Percentiles rank a stretch among this genome's conserved stretches.
These are phyloP conservation scores for Nomada fabriciana DNA, from an alignment of 2,888 invertebrate genomes.

Conservation along the genomic window DNA sequence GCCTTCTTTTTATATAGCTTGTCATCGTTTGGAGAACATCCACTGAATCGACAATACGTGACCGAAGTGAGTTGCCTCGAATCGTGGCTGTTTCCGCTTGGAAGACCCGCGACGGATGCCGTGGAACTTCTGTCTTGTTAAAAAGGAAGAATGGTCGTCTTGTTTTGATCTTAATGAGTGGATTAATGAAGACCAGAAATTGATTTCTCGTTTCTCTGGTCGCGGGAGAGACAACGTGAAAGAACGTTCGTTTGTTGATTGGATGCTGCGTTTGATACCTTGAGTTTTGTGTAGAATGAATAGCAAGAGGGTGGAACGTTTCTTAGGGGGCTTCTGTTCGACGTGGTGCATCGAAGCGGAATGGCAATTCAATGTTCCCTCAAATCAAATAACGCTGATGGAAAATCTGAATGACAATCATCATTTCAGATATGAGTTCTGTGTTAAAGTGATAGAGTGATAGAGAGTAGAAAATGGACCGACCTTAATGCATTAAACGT, in stretches of 20 bases:
- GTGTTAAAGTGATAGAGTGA: no score
- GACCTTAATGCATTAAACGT: no score
- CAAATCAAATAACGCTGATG: no score
- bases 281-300: neutral
- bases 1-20: neutral
- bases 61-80: neutral
- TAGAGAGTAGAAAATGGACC: no score
- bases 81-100: neutral
- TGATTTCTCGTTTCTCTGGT: neutral
- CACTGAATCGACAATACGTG: conserved; percentile 24
- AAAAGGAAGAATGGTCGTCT: neutral
- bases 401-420: no score
- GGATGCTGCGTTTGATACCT: conserved; percentile 1
- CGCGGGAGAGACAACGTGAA: neutral
- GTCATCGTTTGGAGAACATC: conserved; percentile 22
- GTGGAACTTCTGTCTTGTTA: neutral
- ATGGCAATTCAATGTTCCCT: no score
- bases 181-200: conserved; percentile 12
- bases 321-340: neutral
- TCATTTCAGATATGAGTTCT: no score
- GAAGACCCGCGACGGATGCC: neutral
- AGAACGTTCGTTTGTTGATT: conserved; percentile 6
- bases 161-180: conserved; percentile 1
- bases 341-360: neutral
- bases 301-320: neutral